These are phyloP conservation scores for Haliclona indistincta DNA, from an alignment of 37 sponge, comb jelly and placozoan species.

Conservation along the genomic window DNA sequence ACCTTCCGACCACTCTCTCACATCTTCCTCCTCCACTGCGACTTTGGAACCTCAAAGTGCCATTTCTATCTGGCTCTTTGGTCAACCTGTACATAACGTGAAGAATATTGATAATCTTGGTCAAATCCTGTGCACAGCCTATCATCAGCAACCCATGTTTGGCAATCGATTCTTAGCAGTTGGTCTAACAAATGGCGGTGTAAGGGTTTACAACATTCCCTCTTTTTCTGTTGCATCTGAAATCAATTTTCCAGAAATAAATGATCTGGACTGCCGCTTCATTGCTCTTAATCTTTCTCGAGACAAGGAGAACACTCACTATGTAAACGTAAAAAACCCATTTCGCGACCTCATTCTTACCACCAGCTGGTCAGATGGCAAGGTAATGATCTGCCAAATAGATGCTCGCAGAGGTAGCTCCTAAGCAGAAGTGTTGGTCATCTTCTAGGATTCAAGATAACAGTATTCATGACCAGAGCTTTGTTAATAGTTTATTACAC, in stretches of 20 bases:
- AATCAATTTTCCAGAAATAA: conserved; percentile 45
- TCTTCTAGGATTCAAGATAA: no score
- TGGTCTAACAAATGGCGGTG: conserved; percentile 31
- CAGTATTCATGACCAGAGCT: no score
- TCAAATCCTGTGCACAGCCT: conserved; percentile 15
- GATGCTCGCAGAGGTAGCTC: neutral
- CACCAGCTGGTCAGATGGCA: conserved; percentile 54
- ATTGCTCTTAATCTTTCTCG: conserved; percentile 54
- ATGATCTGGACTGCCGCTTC: conserved; percentile 19
- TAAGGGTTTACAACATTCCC: conserved; percentile 66
- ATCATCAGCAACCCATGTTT: conserved; percentile 23
- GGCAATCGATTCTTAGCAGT: conserved; percentile 53
- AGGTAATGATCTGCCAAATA: conserved; percentile 54
- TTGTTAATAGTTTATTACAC: no score
- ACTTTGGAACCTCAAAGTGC: neutral
- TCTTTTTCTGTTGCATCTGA: conserved; percentile 48
- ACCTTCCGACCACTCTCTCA: neutral
- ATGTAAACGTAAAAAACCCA: conserved; percentile 34
- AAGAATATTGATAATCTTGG: conserved; percentile 20
- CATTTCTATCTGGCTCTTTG: conserved; percentile 46
- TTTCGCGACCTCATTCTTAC: conserved; percentile 60
- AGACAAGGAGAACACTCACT: conserved; percentile 19
- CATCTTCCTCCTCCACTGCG: neutral
- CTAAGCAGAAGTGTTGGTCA: conserved; percentile 16
- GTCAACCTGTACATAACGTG: conserved; percentile 15